Base-by-base conservation (phyloP, 2,888 invertebrate genomes). In the Palloptera scutellata region DNA sequence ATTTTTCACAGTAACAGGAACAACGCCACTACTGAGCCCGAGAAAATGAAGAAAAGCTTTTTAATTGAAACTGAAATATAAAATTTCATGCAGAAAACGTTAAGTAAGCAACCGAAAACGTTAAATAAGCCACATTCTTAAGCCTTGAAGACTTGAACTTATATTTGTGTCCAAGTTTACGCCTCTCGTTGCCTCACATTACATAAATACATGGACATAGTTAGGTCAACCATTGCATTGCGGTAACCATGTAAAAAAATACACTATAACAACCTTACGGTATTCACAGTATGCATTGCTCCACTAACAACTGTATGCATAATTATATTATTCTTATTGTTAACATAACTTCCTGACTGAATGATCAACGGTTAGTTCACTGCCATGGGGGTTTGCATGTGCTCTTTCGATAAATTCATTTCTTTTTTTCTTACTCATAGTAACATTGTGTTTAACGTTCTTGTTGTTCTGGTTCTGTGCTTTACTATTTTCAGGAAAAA, bases 401-500 rank as follows among this genome's bases (percentile, higher is more conserved):
- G 55, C 40, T 64, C 15, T 30, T 52, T 48, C 41, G 54, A 52
- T 40, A 17, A 52, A 59, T 51, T 30, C 40, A 51, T 54, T 5
- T 60, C 52, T 15, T 17, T 11, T 15, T 17, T 12, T 20, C 12
- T 53, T 42, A 11, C 11, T 19, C 11, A 6, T 30, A 30, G 2
- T 30, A 4, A 30, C 30, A 4, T 6, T 30, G 2, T 6, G 30
- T 6, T 4, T 30, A 6, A 30, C 30, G 2, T 30, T 4, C 30
- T 30, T 30, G 30, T 30, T 30, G 30, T 30, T 30, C 30, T 30
- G 30, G 3, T 30, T 30, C 30, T 30, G 30, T 30, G 30, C 6
- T 30, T 30, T 4, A 60, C 70, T 69, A 67, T 62, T 82, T 77
- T 15, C 74, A 85, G 85, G 85, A 84, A 71, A 85, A 85, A 78